Percentiles rank a stretch among this genome's conserved stretches.
Evolutionary conservation across 2,113 vertebrate genomes (phyloP).

Genomic region (Sebastes schlegelii): DNA sequence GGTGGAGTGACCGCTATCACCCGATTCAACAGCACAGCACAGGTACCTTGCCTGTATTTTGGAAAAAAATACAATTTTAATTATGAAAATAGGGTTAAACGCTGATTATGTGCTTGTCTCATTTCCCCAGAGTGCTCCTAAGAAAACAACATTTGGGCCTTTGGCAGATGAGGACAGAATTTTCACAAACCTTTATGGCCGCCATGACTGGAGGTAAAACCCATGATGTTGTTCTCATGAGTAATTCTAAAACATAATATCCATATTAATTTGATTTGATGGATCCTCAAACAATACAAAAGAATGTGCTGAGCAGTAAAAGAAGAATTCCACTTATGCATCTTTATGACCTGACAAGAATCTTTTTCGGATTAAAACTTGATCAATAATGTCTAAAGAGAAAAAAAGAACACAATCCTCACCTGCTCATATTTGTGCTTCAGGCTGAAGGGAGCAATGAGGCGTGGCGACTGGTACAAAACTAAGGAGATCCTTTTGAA

Average conservation of each 20-base stretch:
- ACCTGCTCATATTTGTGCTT: background rate
- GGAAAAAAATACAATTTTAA: background rate
- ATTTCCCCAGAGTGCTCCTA: constrained; percentile 75
- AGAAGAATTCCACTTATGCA: background rate
- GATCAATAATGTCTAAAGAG: background rate
- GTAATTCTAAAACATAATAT: background rate
- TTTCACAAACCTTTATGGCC: constrained; percentile 96
- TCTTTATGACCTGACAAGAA: background rate
- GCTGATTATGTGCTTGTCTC: background rate
- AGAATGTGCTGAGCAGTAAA: background rate
- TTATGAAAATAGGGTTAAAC: background rate
- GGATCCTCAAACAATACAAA: background rate
- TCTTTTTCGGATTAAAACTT: background rate
- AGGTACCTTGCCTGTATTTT: constrained; percentile 53
- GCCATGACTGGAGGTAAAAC: constrained; percentile 95
- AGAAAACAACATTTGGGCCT: constrained; percentile 96
- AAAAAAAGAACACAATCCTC: background rate
- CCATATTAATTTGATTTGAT: background rate
- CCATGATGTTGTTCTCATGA: background rate
- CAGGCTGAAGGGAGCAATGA: constrained; percentile 91
- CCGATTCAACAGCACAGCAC: constrained; percentile 81
- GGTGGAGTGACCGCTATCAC: constrained; percentile 58
- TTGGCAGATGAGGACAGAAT: constrained; percentile 95
- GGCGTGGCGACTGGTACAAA: constrained; percentile 97
- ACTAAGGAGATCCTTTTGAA: constrained; percentile 98